Evolutionary conservation across 2,888 invertebrate species (phyloP).

Genomic region (Omphaloscelis lunosa): DNA sequence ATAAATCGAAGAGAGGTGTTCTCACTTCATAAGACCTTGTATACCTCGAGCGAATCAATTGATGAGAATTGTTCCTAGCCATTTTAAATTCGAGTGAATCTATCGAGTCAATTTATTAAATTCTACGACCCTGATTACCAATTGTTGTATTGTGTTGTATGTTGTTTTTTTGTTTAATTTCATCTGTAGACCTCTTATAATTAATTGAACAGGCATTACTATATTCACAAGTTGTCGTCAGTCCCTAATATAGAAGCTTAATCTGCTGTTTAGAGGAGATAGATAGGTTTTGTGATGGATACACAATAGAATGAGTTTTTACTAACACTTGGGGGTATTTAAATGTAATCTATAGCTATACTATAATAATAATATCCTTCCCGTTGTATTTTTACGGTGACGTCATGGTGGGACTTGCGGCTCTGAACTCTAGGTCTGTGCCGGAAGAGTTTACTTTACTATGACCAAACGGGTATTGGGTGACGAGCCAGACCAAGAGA

Average conservation of each 20-base stretch:
- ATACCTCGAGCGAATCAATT: slow-evolving; percentile 2
- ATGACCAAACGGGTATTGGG: too few relatives aligned
- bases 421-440: too few relatives aligned
- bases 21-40: background rate
- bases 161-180: slow-evolving; percentile 3
- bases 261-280: background rate
- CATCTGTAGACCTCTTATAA: background rate
- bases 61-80: background rate
- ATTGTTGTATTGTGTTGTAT: background rate
- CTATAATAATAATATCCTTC: too few relatives aligned
- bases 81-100: background rate
- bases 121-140: slow-evolving; percentile 25
- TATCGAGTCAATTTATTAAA: slow-evolving; percentile 1
- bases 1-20: background rate
- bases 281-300: background rate
- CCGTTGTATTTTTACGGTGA: too few relatives aligned
- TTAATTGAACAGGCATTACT: background rate
- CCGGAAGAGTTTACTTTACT: too few relatives aligned
- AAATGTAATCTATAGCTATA: too few relatives aligned
- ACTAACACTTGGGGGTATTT: too few relatives aligned
- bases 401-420: too few relatives aligned
- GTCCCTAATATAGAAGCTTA: background rate
- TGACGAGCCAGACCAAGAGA: too few relatives aligned
- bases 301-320: background rate
- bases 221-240: background rate